These are phyloP conservation scores for Cephus sareptanus DNA, from an alignment of 2,888 invertebrate species.

Conservation along the genomic window DNA sequence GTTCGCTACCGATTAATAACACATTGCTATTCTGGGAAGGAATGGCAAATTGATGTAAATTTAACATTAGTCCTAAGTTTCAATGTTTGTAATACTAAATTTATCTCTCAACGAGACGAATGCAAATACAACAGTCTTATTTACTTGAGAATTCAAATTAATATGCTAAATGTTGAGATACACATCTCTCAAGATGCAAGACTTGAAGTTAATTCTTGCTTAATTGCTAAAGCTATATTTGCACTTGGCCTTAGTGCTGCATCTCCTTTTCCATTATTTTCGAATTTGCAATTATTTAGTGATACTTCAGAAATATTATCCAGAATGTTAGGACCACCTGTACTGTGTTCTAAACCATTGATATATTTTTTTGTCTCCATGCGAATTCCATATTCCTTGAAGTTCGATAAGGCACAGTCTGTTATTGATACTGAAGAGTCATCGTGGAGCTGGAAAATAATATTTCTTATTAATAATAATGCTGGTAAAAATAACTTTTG, in stretches of 20 bases:
- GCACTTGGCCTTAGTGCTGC: constrained; percentile 44
- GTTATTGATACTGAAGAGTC: constrained; percentile 58
- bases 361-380: constrained; percentile 65
- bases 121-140: too few relatives aligned
- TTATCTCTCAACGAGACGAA: too few relatives aligned
- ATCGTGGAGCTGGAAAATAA: constrained; percentile 64
- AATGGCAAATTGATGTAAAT: too few relatives aligned
- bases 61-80: too few relatives aligned
- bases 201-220: constrained; percentile 33
- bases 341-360: constrained; percentile 37
- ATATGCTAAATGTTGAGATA: too few relatives aligned
- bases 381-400: constrained; percentile 68
- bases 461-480: not conserved
- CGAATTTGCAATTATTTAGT: constrained; percentile 53
- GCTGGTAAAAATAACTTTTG: constrained; percentile 8
- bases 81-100: too few relatives aligned
- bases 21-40: too few relatives aligned
- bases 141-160: too few relatives aligned
- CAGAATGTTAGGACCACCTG: constrained; percentile 48
- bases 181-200: too few relatives aligned
- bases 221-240: constrained; percentile 34
- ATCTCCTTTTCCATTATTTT: constrained; percentile 51
- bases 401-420: constrained; percentile 63
- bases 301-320: constrained; percentile 43
- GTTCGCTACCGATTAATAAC: too few relatives aligned